Percentiles rank a stretch among this genome's conserved stretches.
phyloP scores from a whole-genome alignment of 2,888 invertebrate species.

The Pardosa pseudoannulata region DNA sequence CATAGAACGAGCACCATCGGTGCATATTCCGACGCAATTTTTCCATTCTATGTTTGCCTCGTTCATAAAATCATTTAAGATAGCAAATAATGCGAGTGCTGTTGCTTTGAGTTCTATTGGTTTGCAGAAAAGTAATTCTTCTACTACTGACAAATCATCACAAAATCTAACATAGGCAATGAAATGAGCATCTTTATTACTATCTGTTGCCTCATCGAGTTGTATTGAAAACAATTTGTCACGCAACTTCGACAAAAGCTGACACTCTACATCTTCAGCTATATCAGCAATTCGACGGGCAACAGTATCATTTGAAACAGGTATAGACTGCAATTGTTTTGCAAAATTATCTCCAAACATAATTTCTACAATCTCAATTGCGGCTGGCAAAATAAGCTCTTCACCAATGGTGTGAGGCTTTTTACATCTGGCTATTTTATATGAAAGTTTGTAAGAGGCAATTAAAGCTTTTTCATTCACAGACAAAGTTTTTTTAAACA shows the following conservation, averaged over 20 bases:
- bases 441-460: constrained; percentile 41
- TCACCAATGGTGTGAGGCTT: constrained; percentile 46
- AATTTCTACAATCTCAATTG: constrained; percentile 30
- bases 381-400: constrained; percentile 34
- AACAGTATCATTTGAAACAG: constrained; percentile 45
- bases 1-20: constrained; percentile 53
- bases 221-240: constrained; percentile 24
- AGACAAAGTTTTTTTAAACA: constrained; percentile 3
- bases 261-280: constrained; percentile 46
- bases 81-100: constrained; percentile 28
- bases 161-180: constrained; percentile 32
- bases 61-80: constrained; percentile 36
- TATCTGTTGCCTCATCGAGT: constrained; percentile 16
- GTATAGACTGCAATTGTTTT: constrained; percentile 21
- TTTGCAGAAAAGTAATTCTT: constrained; percentile 33
- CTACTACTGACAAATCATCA: constrained; percentile 30
- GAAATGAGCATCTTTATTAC: constrained; percentile 31
- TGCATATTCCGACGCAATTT: constrained; percentile 60
- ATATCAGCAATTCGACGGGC: constrained; percentile 38
- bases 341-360: constrained; percentile 18
- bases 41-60: constrained; percentile 52
- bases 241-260: constrained; percentile 11
- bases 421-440: constrained; percentile 61
- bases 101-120: constrained; percentile 31
- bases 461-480: constrained; percentile 49